phyloP scores from a whole-genome alignment of 2,797 vertebrate species.

The Microctenopoma lineatum region DNA sequence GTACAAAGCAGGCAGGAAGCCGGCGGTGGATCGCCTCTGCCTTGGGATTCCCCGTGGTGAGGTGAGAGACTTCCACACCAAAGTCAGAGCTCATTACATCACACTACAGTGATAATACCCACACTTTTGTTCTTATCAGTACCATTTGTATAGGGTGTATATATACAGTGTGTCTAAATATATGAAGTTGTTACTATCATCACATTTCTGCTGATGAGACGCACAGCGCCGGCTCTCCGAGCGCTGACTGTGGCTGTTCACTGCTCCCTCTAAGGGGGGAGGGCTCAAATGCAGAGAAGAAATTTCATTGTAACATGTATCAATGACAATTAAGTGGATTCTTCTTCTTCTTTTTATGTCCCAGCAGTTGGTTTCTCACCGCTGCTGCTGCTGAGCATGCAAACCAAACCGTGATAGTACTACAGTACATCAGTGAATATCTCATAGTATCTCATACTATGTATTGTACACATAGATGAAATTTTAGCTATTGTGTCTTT shows the following conservation, averaged over 20 bases:
- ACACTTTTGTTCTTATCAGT: neutral
- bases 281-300: too few species aligned
- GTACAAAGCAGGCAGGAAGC: slow-evolving; percentile 85
- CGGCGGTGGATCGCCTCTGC: slow-evolving; percentile 89
- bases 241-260: too few species aligned
- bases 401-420: too few species aligned
- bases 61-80: slow-evolving; percentile 72
- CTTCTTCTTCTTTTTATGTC: neutral
- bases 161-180: too few species aligned
- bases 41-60: slow-evolving; percentile 90
- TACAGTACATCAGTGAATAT: too few species aligned
- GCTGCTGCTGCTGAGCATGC: neutral
- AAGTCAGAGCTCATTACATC: neutral
- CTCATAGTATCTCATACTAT: neutral
- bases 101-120: neutral
- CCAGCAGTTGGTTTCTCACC: neutral
- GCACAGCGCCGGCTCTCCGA: too few species aligned
- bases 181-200: neutral
- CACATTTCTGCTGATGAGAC: neutral
- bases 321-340: too few species aligned
- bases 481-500: slow-evolving; percentile 24
- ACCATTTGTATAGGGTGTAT: neutral
- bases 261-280: too few species aligned
- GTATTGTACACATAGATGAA: neutral
- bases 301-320: too few species aligned